Evolutionary conservation across 2,113 vertebrate species (phyloP), one percentile per base, ranked within the genome.

Genomic region (Alexandromys fortis): DNA sequence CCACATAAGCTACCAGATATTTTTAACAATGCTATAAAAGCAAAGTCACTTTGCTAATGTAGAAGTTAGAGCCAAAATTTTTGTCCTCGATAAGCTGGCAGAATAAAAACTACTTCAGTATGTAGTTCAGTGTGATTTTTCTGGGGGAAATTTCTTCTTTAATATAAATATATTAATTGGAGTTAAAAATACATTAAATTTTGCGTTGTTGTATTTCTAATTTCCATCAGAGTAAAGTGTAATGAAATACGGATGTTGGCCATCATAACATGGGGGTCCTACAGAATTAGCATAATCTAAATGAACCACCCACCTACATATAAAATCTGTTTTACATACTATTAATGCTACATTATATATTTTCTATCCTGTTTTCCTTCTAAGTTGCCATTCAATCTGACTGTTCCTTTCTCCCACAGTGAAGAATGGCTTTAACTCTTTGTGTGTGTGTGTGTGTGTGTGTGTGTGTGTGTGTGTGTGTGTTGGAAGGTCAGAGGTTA

Each of bases 1-100:
- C 3, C 52, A 30, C 14, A 68, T 67, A 61, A 58, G 42, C 22
- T 58, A 33, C 63, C 13, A 12, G 70, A 16, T 68, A 94, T 79
- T 96, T 92, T 83, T 93, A 92, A 85, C 52, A 75, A 68, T 38
- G 7, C 4, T 91, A 38, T 55, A 55, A 79, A 55, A 47, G 16
- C 2, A 92, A 79, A 68, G 17, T n/a, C 49, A 81, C n/a, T 94
- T 92, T 82, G 7, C 35, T 92, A 4, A 77, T 90, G 24, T 42
- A 95, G 45, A 83, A 72, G 19, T 19, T 72, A 7, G 70, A 91
- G 76, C 19, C 3, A 67, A 86, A 65, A 38, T 2, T 0, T 26
- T 87, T 92, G 7, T 88, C 11, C 17, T 90, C 86, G 90, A 49
- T 88, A 75, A 85, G 16, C 26, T 52, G 19, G 38, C 26, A 55